Evolutionary conservation across 2,797 vertebrate species (phyloP), one percentile per base, ranked within the genome.

Genomic region (Sebastes hubbsi): DNA sequence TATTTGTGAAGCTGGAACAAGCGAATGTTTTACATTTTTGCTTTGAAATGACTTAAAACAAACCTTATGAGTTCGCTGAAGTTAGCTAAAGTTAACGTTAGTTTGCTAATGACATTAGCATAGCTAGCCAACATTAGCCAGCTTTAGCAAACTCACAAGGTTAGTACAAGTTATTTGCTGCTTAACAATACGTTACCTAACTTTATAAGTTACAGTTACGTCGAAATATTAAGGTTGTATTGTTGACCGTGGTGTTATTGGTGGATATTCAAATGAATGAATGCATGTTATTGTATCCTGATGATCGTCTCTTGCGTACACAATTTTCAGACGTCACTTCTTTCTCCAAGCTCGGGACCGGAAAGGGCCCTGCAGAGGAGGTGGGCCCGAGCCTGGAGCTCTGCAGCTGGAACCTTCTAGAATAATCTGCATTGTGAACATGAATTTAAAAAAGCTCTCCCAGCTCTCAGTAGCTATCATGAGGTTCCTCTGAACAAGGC

Each of bases 291-390:
- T 42, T 6, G 0, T 42, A 16, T 42, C 38, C 13, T 42, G 38
- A 42, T 42, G 14, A 42, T 42, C 38, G 38, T 42, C 20, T 54
- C 52, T 54, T 5, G 52, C n/a, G 2, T 54, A 22, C n/a, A 54
- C 52, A 54, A 54, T 22, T 22, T 54, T 54, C n/a, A 54, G 52
- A 54, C 10, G 10, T 54, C n/a, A 54, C 52, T 54, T 24, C 52
- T n/a, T 54, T 18, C 42, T 16, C 16, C 42, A 46, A 46, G 42
- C 0, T 46, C 42, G 0, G 42, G 42, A 46, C 16, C 7, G 3
- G 42, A 18, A 46, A 0, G 9, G 0, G 52, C 0, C 52, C 52
- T 2, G n/a, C 10, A 5, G 52, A 22, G n/a, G 52, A 54, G 52
- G 52, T 54, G 52, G 52, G 52, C 52, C 52, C 10, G 4, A 0